Evolutionary conservation across 2,888 invertebrate genomes (phyloP).

Genomic region (Eurytoma californica): DNA sequence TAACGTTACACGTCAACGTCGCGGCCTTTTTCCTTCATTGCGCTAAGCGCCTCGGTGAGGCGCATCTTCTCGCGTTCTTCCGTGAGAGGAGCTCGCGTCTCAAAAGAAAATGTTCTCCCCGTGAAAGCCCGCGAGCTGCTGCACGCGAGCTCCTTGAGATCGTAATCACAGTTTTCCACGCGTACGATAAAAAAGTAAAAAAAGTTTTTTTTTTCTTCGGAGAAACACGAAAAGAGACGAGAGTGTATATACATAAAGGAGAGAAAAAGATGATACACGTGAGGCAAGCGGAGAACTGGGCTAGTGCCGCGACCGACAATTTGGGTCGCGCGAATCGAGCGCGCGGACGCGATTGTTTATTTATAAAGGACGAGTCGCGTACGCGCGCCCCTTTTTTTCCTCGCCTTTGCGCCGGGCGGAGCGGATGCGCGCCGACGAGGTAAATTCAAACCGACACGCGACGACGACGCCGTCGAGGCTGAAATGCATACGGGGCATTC

Average conservation of each 20-base stretch:
- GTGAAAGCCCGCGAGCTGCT: neutral
- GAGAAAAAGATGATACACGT: neutral
- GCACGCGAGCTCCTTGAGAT: neutral
- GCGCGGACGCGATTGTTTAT: slow-evolving; percentile 38
- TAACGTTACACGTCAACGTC: no score
- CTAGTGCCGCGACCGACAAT: slow-evolving; percentile 6
- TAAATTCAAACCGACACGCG: slow-evolving; percentile 26
- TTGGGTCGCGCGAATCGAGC: slow-evolving; percentile 21
- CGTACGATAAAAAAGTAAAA: neutral
- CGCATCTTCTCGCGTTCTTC: no score
- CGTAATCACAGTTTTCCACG: slow-evolving; percentile 31
- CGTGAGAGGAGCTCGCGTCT: no score
- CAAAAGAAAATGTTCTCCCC: slow-evolving; percentile 5
- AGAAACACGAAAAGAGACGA: neutral
- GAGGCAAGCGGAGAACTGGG: slow-evolving; percentile 1
- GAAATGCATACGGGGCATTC: slow-evolving; percentile 16
- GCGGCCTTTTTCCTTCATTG: no score
- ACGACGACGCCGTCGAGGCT: neutral
- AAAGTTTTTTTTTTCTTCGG: neutral
- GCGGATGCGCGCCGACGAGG: neutral
- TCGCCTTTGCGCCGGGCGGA: neutral
- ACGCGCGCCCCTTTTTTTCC: slow-evolving; percentile 11
- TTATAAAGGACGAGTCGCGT: slow-evolving; percentile 12
- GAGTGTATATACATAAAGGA: neutral
- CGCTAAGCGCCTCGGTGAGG: no score